Base-by-base conservation (phyloP, 2,797 vertebrate genomes). In the Falco peregrinus region DNA sequence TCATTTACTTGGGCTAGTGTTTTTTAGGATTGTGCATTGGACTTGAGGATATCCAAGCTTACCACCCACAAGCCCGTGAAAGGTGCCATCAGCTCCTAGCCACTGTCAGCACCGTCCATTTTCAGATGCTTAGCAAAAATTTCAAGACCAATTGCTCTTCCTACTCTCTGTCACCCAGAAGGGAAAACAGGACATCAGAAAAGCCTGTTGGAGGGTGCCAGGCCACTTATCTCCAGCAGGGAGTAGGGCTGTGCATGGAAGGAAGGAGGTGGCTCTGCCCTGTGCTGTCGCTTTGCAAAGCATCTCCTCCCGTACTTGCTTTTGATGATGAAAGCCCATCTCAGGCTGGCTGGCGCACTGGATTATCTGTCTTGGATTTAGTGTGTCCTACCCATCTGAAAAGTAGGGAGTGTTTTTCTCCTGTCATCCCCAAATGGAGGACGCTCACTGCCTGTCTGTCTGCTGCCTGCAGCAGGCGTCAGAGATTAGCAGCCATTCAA, bases 391-490 rank as follows among this genome's bases (percentile, higher is more conserved):
- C 77, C 76, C 67, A 61, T 87, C 81, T 93, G 83, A 94, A 93
- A 87, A 93, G 79, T 41, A 64, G 74, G 87, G 83, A 91, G 39
- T 78, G 83, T 77, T 87, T 92, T 88, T 63, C 74, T 90, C 47
- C 64, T 75, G 61, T 91, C 68, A 65, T 93, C 75, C 87, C 43
- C 0, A 1, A 65, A 61, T 0, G 0, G 69, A 86, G 47, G 74
- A 79, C 0, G 5, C 51, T 95, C 69, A 21, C 64, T 95, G 88
- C 77, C 92, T 31, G 70, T 70, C 86, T 93, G 89, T 78, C 90
- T 89, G 92, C 92, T 95, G 93, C 94, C 77, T 92, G 88, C 89
- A 96, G 84, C 91, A 97, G 82, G 88, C 77, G 3, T 78, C 37
- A 41, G 84, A 93, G 84, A 90, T 85, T 92, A 96, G 85, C 89